Percentiles rank a stretch among this genome's conserved stretches.
phyloP scores from a whole-genome alignment of 2,797 vertebrate species.

The Anabas testudineus region DNA sequence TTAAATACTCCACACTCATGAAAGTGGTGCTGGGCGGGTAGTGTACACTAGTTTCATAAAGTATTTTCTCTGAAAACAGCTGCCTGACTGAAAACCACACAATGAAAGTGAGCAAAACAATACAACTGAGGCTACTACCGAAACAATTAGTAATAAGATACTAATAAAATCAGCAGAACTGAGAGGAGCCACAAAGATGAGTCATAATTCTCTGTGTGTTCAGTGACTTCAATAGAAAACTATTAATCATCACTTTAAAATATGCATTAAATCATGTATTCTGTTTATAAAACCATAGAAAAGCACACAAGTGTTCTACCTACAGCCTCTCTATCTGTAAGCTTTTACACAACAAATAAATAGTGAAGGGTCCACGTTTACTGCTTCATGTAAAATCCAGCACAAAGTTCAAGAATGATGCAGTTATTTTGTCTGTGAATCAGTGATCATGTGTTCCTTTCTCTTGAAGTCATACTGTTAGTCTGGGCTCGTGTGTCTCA shows the following conservation, averaged over 20 bases:
- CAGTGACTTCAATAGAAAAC: too few species aligned
- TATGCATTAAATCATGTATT: too few species aligned
- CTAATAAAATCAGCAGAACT: not conserved
- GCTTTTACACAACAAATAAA: not conserved
- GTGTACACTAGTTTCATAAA: not conserved
- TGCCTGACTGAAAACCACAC: too few species aligned
- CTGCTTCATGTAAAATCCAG: too few species aligned
- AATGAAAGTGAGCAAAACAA: too few species aligned
- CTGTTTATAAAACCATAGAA: too few species aligned
- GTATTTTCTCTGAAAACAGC: not conserved
- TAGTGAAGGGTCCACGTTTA: not conserved
- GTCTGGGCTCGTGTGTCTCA: constrained; percentile 7
- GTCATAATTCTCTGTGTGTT: too few species aligned
- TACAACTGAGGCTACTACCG: not conserved
- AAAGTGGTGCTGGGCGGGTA: not conserved
- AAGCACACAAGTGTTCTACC: too few species aligned
- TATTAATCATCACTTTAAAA: too few species aligned
- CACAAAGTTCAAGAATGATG: not conserved
- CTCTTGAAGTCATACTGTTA: constrained; percentile 8
- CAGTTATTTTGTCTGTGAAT: not conserved
- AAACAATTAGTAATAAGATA: not conserved
- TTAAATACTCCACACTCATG: not conserved
- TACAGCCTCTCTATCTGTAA: too few species aligned
- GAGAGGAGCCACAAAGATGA: not conserved
- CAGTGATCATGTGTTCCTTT: constrained; percentile 6